Evolutionary conservation across 2,113 vertebrate genomes (phyloP).

Genomic region (Gobius niger): DNA sequence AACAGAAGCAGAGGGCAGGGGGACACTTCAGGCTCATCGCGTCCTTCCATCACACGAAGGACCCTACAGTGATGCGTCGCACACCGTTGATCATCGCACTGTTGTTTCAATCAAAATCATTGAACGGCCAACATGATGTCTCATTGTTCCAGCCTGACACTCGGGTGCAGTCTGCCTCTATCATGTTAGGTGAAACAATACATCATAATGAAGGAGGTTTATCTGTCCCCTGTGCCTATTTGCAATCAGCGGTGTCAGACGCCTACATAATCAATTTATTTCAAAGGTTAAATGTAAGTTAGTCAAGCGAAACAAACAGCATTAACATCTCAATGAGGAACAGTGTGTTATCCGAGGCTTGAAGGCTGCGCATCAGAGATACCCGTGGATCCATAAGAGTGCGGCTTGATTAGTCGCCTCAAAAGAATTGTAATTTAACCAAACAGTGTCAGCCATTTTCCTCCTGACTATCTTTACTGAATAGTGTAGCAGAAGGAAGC

Average conservation of each 20-base stretch:
- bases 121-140: slow-evolving; percentile 15
- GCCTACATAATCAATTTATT: slow-evolving; percentile 17
- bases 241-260: slow-evolving; percentile 16
- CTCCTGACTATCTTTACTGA: not conserved
- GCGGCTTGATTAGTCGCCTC: not conserved
- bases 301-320: slow-evolving; percentile 22
- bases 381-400: not conserved
- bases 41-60: slow-evolving; percentile 40
- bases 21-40: slow-evolving; percentile 35
- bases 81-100: slow-evolving; percentile 20
- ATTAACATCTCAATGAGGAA: slow-evolving; percentile 10
- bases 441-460: not conserved
- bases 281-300: slow-evolving; percentile 22
- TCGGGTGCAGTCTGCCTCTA: not conserved
- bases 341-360: not conserved
- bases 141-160: slow-evolving; percentile 12
- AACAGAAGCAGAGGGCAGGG: slow-evolving; percentile 32
- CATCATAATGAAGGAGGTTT: not conserved
- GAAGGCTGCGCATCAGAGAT: not conserved
- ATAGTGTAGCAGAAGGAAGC: not conserved
- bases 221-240: slow-evolving; percentile 8
- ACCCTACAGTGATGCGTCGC: slow-evolving; percentile 1
- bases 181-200: not conserved
- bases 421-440: not conserved
- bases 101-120: slow-evolving; percentile 29